Conservation (phyloP, 2,113 vertebrate genomes). For the Sinosuthora webbiana region DNA sequence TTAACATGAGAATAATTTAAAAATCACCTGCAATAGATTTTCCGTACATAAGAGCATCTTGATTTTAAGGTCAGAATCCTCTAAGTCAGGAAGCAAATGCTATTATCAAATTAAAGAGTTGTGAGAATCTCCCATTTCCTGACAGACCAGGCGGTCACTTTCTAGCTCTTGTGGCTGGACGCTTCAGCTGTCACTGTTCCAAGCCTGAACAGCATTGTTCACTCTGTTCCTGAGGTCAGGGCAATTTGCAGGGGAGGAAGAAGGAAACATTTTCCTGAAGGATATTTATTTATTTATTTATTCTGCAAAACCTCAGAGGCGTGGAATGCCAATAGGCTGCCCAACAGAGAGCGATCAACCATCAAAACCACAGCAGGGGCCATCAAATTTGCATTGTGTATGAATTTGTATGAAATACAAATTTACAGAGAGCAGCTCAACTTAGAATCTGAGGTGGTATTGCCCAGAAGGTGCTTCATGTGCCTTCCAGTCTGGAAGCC, state of each 20-base stretch:
- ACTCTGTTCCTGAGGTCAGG: conserved; percentile 51
- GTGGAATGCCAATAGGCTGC: background rate
- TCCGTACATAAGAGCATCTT: conserved; percentile 28
- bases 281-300: background rate
- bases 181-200: conserved; percentile 39
- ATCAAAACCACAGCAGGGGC: background rate
- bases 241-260: conserved; percentile 52
- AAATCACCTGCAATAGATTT: conserved; percentile 52
- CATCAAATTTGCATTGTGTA: background rate
- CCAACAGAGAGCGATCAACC: background rate
- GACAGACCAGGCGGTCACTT: background rate
- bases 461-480: background rate
- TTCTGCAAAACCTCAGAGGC: background rate
- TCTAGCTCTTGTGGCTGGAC: background rate
- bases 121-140: conserved; percentile 56
- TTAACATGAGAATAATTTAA: background rate
- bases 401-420: background rate
- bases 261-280: conserved; percentile 14
- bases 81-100: conserved; percentile 22
- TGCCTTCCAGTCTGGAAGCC: background rate
- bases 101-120: conserved; percentile 50
- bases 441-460: background rate
- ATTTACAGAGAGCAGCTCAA: background rate
- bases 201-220: conserved; percentile 51
- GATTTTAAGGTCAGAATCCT: conserved; percentile 45